Evolutionary conservation across 2,888 invertebrate species (phyloP).

Genomic region (Tanypteryx hageni): DNA sequence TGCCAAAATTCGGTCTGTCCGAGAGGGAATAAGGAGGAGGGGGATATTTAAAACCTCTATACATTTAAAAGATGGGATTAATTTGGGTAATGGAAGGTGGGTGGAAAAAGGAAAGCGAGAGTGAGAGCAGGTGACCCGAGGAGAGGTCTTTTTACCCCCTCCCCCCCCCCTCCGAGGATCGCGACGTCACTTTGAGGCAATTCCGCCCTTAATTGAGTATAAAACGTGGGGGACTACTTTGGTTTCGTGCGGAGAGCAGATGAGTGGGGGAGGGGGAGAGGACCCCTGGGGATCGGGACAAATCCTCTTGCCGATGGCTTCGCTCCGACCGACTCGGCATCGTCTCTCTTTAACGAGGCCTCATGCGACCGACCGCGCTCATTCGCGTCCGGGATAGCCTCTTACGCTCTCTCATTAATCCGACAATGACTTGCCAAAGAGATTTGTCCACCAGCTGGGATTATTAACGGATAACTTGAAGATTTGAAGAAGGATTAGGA

Average conservation of each 20-base stretch:
- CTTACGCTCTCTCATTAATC: background rate
- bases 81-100: background rate
- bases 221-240: constrained; percentile 13
- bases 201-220: constrained; percentile 13
- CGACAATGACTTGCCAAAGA: background rate
- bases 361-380: background rate
- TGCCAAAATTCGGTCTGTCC: background rate
- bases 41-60: background rate
- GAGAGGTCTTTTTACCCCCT: background rate
- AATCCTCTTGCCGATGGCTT: constrained; percentile 37
- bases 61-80: background rate
- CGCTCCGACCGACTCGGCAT: background rate
- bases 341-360: constrained; percentile 22
- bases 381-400: background rate
- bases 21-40: background rate
- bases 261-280: background rate
- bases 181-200: constrained; percentile 1
- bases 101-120: background rate
- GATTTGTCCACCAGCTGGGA: background rate
- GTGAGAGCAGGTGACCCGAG: background rate
- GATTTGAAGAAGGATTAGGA: background rate
- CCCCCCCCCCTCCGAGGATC: background rate
- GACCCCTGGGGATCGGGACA: constrained; percentile 41
- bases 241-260: constrained; percentile 19
- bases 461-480: background rate